Evolutionary conservation across 2,888 invertebrate genomes (phyloP), one percentile per base, ranked within the genome.

Genomic region (Andrena trimmerana): DNA sequence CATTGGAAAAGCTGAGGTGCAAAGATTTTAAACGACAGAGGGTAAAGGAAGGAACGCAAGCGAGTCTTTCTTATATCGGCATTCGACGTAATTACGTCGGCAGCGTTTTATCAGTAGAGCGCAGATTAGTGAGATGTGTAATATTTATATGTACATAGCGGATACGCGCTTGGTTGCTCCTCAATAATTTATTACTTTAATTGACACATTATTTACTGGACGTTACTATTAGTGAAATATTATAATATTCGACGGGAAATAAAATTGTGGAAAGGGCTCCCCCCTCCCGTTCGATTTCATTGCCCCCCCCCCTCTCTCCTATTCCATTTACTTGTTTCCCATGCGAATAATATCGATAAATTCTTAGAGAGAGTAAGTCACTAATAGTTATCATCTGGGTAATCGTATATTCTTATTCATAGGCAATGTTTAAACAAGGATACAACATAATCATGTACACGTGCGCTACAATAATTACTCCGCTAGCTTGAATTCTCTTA

Each of bases 391-490:
- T 76, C 70, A 79, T 89, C 85, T 87, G 85, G 54, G 80, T 85
- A 90, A 42, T 86, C 59, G 71, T 88, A 80, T 89, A 90, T 90
- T 87, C 84, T 88, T 88, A 89, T 87, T 84, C 81, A 85, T 90
- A 88, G 84, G 77, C 88, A 88, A 89, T 86, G 88, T 87, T 90
- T 90, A 91, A 90, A 90, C 88, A 86, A 90, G 86, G 88, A 88
- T 91, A 91, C 90, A 91, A 89, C 83, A 87, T 89, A 90, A 89
- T 89, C 87, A 87, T 91, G 87, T 90, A 89, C 85, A 86, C 81
- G 86, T 90, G 90, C 83, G 79, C 80, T 90, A 91, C 88, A 90
- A 89, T 89, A 83, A 87, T 90, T 90, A 89, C 68, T 87, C 83
- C 75, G 69, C 24, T 79, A 87, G 63, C 74, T 84, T 78, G 80